A percentile compares a stretch with the other conserved stretches of the same genome.
Conservation (phyloP, 2,888 invertebrate genomes). For the Heliothis peltigera region DNA sequence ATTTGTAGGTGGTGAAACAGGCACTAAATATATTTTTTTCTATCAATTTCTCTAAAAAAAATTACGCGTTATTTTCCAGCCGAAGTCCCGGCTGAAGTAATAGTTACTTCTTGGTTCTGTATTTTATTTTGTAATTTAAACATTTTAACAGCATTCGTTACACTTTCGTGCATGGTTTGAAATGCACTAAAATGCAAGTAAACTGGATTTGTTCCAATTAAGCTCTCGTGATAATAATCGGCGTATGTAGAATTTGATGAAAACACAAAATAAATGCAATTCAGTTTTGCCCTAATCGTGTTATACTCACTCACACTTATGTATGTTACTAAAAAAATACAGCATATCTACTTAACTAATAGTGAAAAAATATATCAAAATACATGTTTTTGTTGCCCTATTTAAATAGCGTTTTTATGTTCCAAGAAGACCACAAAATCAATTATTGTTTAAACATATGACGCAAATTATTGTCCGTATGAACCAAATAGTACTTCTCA, state of each 20-base stretch:
- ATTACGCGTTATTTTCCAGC: too few species aligned
- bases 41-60: not conserved
- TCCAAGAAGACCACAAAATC: not conserved
- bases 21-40: too few species aligned
- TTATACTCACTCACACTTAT: not conserved
- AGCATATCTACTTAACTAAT: not conserved
- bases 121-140: not conserved
- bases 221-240: not conserved
- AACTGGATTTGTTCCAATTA: not conserved
- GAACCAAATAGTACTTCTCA: conserved; percentile 36
- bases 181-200: conserved; percentile 5
- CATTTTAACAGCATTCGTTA: too few species aligned
- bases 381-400: not conserved
- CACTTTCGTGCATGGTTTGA: conserved; percentile 6
- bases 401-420: not conserved
- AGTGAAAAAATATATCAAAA: not conserved
- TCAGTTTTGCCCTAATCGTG: not conserved
- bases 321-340: conserved; percentile 4
- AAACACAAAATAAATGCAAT: not conserved
- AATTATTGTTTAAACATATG: conserved; percentile 18
- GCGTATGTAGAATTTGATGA: not conserved
- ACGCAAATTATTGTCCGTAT: conserved; percentile 17
- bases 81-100: too few species aligned
- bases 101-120: not conserved
- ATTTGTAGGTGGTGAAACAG: too few species aligned